Conservation (phyloP, 92 coral and sea anemone species). For the Epizoanthus fatuus region DNA sequence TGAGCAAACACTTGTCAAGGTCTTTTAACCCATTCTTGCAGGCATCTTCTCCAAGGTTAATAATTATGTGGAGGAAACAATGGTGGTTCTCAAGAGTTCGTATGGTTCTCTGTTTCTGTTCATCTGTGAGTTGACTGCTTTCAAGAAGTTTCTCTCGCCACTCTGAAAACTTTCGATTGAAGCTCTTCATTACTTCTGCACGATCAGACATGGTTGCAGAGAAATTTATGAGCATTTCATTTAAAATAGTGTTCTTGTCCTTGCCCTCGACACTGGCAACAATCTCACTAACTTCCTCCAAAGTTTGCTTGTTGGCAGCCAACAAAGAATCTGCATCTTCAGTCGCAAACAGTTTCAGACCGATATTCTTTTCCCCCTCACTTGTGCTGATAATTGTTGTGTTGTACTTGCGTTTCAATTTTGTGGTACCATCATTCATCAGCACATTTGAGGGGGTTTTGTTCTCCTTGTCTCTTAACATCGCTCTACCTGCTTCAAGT, state of each 20-base stretch:
- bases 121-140: background rate
- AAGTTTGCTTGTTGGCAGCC: background rate
- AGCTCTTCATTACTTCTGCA: constrained; percentile 17
- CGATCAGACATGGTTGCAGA: constrained; percentile 18
- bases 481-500: too few species aligned
- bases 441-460: background rate
- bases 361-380: constrained; percentile 7
- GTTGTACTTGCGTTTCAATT: constrained; percentile 6
- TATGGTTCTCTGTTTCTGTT: background rate
- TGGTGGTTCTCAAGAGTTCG: background rate
- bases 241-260: background rate
- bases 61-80: constrained; percentile 15
- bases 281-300: background rate
- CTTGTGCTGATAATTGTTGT: constrained; percentile 20
- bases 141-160: background rate
- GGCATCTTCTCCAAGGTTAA: constrained; percentile 21
- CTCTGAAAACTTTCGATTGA: background rate
- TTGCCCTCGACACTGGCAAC: background rate
- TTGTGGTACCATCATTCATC: constrained; percentile 33
- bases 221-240: background rate
- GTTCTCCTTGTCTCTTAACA: too few species aligned
- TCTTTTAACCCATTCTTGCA: background rate
- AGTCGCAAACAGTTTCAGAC: constrained; percentile 3
- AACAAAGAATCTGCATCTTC: constrained; percentile 1
- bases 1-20: background rate